Base-by-base conservation (phyloP, 2,888 invertebrate species). In the Tenthredo mesomela region DNA sequence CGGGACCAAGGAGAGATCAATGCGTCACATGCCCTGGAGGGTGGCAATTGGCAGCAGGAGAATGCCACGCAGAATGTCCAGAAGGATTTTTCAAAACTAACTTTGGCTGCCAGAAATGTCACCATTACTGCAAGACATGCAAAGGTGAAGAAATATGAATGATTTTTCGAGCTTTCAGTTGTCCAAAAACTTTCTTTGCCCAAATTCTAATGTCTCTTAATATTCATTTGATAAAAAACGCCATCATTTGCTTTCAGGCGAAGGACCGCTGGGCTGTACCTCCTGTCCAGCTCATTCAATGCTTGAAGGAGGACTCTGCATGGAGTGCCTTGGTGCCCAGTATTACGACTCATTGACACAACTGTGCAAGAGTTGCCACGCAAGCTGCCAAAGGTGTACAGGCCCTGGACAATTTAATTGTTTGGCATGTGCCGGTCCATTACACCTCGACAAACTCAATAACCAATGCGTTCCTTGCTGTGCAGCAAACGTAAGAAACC, bases 61-160 rank as follows among this genome's bases (percentile, higher is more conserved):
- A 97, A 92, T 98, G 98, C 90, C 96, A 97, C 89, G 96, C 97
- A 0, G 96, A 97, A 90, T 98, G 98, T 93, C 97, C 98, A 0
- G 96, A 97, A 93, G 97, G 97, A 65, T 97, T 97, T 93, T 98
- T 97, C 94, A 96, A 97, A 93, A 96, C 96, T 5, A 95, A 95
- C 87, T 97, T 95, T 89, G 97, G 97, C 10, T 98, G 98, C 91
- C 96, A 97, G 87, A 97, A 97, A 93, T 98, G 98, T 93, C 97
- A 98, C 94, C 97, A 97, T 93, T 97, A 97, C 91, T 98, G 98
- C 93, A 96, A 96, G 87, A 97, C 97, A 89, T 98, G 98, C 93
- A 96, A 96, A 92, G 98, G 98, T 96, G 93, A 91, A 21, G 18
- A 15, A 54, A 29, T 77, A 77, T 50, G 33, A 10, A 33, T 54